Evolutionary conservation across 2,113 vertebrate genomes (phyloP).

Genomic region (Lutjanus erythropterus): DNA sequence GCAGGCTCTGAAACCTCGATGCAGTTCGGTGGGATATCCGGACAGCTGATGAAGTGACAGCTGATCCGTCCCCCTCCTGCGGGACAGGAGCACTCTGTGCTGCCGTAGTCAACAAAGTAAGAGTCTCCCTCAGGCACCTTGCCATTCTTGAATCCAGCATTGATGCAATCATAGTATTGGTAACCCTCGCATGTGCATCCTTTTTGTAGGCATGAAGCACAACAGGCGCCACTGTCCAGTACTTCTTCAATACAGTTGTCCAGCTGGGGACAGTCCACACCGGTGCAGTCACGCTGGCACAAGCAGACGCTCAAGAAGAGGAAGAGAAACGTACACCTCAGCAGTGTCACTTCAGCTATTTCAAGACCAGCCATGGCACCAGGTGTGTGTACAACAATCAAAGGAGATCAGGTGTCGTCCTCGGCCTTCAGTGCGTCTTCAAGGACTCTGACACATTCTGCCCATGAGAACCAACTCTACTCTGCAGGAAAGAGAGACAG

Average conservation of each 20-base stretch:
- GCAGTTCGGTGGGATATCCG: slow-evolving; percentile 93
- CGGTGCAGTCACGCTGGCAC: slow-evolving; percentile 89
- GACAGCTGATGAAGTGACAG: slow-evolving; percentile 96
- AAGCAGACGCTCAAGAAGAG: slow-evolving; percentile 49
- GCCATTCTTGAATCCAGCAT: slow-evolving; percentile 91
- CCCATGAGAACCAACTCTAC: slow-evolving; percentile 57
- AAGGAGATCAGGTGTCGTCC: slow-evolving; percentile 24
- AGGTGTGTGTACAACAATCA: slow-evolving; percentile 26
- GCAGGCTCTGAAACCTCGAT: slow-evolving; percentile 87
- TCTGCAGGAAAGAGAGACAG: slow-evolving; percentile 51
- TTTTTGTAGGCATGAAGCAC: slow-evolving; percentile 87
- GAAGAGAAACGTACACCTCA: slow-evolving; percentile 69
- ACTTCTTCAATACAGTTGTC: slow-evolving; percentile 92
- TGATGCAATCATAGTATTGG: slow-evolving; percentile 95
- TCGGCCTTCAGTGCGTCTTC: slow-evolving; percentile 42
- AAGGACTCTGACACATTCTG: slow-evolving; percentile 49
- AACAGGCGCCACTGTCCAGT: slow-evolving; percentile 88
- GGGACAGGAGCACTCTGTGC: slow-evolving; percentile 95
- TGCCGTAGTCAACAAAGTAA: slow-evolving; percentile 97
- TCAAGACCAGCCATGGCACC: slow-evolving; percentile 71
- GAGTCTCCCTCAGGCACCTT: slow-evolving; percentile 93
- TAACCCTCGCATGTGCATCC: slow-evolving; percentile 96
- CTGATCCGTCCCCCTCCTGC: slow-evolving; percentile 92
- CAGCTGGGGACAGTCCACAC: slow-evolving; percentile 85
- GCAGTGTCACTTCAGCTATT: slow-evolving; percentile 56